These are phyloP conservation scores for Diadegma fenestrale DNA, from an alignment of 2,888 invertebrate species.

Conservation along the genomic window DNA sequence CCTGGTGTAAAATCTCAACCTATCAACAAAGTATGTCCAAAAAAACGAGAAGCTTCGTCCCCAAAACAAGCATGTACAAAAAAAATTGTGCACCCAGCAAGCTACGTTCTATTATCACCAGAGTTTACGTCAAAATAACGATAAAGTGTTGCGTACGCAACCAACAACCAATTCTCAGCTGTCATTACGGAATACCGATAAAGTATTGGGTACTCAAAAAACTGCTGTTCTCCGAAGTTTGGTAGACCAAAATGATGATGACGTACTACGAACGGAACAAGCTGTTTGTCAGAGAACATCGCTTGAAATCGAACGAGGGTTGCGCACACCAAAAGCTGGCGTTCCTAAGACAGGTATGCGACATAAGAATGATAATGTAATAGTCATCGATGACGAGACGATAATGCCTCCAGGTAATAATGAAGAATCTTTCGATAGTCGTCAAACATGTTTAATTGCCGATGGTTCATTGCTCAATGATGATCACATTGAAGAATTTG, in stretches of 20 bases:
- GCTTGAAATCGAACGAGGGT: too few species aligned
- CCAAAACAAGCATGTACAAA: too few species aligned
- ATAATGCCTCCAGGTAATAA: neutral
- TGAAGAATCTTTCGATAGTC: neutral
- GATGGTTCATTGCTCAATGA: too few species aligned
- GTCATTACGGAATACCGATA: neutral
- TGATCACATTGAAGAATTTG: conserved; percentile 55
- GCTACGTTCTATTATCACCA: too few species aligned
- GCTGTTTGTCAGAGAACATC: too few species aligned
- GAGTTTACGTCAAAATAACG: neutral
- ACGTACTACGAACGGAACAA: neutral
- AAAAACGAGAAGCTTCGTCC: too few species aligned
- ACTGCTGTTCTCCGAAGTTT: neutral
- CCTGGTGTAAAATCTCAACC: too few species aligned
- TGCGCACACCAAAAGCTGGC: too few species aligned
- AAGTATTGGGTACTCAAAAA: too few species aligned
- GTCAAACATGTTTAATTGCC: neutral
- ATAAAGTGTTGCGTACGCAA: neutral
- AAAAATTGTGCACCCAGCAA: too few species aligned
- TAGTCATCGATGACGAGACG: neutral
- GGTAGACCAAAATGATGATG: neutral
- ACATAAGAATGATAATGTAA: neutral
- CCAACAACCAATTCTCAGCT: neutral
- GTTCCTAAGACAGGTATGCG: neutral
- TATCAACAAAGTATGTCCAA: too few species aligned